Base-by-base conservation (phyloP, 2,797 vertebrate genomes). In the Pipistrellus pygmaeus region DNA sequence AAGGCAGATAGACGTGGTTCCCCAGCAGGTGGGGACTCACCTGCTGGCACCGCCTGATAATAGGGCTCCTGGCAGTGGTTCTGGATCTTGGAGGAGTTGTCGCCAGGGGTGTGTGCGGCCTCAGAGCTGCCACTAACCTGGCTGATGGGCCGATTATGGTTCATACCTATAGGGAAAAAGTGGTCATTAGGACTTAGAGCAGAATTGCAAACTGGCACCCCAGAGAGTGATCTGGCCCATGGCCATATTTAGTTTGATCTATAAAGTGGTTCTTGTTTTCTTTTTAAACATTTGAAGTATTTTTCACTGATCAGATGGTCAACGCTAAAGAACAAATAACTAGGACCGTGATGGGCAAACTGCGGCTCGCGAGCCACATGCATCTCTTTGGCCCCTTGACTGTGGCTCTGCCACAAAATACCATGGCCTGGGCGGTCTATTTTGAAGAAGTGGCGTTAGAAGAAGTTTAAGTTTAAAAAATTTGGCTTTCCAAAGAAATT, bases 61-160 rank as follows among this genome's bases (percentile, higher is more conserved):
- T 98, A 98, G 0, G 98, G 98, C 71, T 97, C 95, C 2, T 95
- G 97, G 95, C 98, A 98, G 5, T 0, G 85, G 83, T 97, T 98
- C 0, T 57, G 78, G 88, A 96, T 90, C 46, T 46, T 51, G 8
- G 97, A 97, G 23, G 72, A 53, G 44, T 96, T 94, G 38, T 75
- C 90, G 51, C 30, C 90, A 13, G 73, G 25, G 7, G 27, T 8
- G 0, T 18, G 83, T 53, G 86, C 0, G 6, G 97, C 97, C 30
- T 75, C 83, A 77, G 98, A 92, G 1, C 1, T 69, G 35, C 95
- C 97, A 0, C 97, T 97, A 62, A 76, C 80, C 90, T 97, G 90
- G 44, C 2, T 0, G 87, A 89, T 2, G 20, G 98, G 97, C 46
- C 18, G 57, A 32, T 90, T 96, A 44, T 96, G 97, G 48, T 88